Percentiles rank a stretch among this genome's conserved stretches.
Evolutionary conservation across 2,888 invertebrate species (phyloP).

Genomic region (Ectropis crepuscularia): DNA sequence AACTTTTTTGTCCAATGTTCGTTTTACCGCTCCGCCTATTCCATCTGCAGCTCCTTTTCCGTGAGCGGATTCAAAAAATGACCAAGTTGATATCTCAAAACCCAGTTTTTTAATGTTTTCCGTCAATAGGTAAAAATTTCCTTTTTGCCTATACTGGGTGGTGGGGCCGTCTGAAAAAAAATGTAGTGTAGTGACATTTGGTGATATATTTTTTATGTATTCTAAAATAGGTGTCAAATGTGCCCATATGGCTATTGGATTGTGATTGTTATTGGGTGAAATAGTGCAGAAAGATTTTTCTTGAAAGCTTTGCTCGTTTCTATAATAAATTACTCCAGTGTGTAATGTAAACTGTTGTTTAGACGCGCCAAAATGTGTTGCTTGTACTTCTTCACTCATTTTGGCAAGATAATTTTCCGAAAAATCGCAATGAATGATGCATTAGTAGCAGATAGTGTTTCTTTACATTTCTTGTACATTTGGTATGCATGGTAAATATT

Average conservation of each 20-base stretch:
- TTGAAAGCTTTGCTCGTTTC: not conserved
- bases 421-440: constrained; percentile 20
- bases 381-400: constrained; percentile 17
- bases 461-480: constrained; percentile 13
- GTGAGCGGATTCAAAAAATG: constrained; percentile 32
- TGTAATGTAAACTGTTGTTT: constrained; percentile 6
- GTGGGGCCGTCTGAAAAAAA: constrained; percentile 18
- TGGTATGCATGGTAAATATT: constrained; percentile 25
- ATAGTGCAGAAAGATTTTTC: constrained; percentile 7
- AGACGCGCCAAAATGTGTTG: constrained; percentile 18
- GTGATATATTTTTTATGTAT: not conserved
- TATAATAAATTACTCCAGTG: constrained; percentile 7
- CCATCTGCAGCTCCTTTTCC: constrained; percentile 40
- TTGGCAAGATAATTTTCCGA: constrained; percentile 20
- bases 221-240: constrained; percentile 12
- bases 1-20: constrained; percentile 17
- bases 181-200: constrained; percentile 5
- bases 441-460: not conserved
- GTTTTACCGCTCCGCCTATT: constrained; percentile 32
- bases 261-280: constrained; percentile 5
- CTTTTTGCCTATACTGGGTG: constrained; percentile 8
- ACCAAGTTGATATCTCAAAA: constrained; percentile 26
- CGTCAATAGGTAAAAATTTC: constrained; percentile 13
- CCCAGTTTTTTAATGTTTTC: constrained; percentile 11
- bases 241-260: constrained; percentile 15